Base-by-base conservation (phyloP, 1,140 invertebrate species). In the Adoxophyes honmai region DNA sequence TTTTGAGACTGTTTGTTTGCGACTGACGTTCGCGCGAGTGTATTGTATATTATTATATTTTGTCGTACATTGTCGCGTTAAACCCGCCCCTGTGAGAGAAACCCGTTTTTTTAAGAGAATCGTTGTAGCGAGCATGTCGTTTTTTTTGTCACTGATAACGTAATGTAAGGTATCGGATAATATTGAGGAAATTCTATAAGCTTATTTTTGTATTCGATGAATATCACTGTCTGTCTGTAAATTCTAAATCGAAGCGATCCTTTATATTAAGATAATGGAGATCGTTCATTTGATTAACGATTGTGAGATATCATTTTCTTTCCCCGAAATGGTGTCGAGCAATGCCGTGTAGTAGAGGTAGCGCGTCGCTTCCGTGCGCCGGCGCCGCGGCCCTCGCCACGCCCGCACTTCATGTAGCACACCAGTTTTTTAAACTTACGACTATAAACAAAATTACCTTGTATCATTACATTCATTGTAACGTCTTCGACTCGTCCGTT, bases 201-300 rank as follows among this genome's bases (percentile, higher is more conserved):
- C 86, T 86, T 88, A 88, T 88, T 88, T 88, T 88, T 88, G 74
- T 88, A 88, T 88, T 86, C 73, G 78, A 85, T 64, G 70, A 83
- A 80, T 74, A 86, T 77, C 75, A 85, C 70, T 77, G 67, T 84
- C 65, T 84, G 70, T 72, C 71, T 77, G 70, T 84, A 78, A 81
- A 84, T 80, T 84, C 74, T 78, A 78, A 80, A 78, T 62, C 72
- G 62, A 70, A 71, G 68, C 65, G 73, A 66, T 66, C 58, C 57
- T 64, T 69, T 64, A 62, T 28, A 68, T 67, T 70, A 55, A 66
- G 60, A 66, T 66, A 57, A 66, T 67, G 58, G 60, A 71, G 48
- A 33, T 52, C 21, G 18, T 51, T 66, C 57, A 71, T 58, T 62
- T 59, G 58, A 48, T 68, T 62, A 68, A 42, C 61, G 64, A 75